Evolutionary conservation across 1,140 invertebrate species (phyloP).

Genomic region (Zaprionus davidi): DNA sequence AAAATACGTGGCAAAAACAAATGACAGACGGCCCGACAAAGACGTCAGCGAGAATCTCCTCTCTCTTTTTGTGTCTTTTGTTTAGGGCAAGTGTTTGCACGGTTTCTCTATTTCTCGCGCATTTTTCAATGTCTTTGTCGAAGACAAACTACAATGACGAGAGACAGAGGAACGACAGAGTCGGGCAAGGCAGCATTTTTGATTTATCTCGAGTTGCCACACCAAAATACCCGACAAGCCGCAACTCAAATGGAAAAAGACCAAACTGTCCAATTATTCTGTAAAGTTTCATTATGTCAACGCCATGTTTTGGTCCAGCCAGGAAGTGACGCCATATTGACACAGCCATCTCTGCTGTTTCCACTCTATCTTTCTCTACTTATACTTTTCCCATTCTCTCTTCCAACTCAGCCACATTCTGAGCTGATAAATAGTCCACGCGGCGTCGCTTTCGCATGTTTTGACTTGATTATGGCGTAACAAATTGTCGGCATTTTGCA

Average conservation of each 20-base stretch:
- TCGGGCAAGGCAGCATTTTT: conserved; percentile 43
- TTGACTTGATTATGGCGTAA: conserved; percentile 81
- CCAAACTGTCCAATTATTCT: conserved; percentile 75
- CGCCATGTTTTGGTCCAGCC: conserved; percentile 50
- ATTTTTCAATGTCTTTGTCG: conserved; percentile 67
- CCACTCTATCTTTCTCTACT: conserved; percentile 6
- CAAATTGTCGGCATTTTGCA: conserved; percentile 80
- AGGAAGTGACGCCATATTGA: conserved; percentile 69
- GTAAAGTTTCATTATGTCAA: conserved; percentile 78
- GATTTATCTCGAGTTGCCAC: conserved; percentile 61
- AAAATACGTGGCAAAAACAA: conserved; percentile 58
- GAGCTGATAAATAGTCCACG: conserved; percentile 75
- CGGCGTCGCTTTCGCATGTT: conserved; percentile 68
- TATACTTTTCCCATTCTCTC: background rate
- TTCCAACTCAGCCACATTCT: background rate
- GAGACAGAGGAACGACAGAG: conserved; percentile 30
- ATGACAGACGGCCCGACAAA: conserved; percentile 16
- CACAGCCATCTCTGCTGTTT: conserved; percentile 39
- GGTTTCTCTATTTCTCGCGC: conserved; percentile 29
- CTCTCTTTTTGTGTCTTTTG: background rate
- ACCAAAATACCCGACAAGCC: conserved; percentile 15
- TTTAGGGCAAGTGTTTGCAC: conserved; percentile 49
- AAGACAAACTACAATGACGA: conserved; percentile 8
- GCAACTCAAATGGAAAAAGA: conserved; percentile 22
- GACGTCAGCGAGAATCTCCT: conserved; percentile 7